Evolutionary conservation across 2,113 vertebrate genomes (phyloP), one percentile per base, ranked within the genome.

Genomic region (Arenaria interpres): DNA sequence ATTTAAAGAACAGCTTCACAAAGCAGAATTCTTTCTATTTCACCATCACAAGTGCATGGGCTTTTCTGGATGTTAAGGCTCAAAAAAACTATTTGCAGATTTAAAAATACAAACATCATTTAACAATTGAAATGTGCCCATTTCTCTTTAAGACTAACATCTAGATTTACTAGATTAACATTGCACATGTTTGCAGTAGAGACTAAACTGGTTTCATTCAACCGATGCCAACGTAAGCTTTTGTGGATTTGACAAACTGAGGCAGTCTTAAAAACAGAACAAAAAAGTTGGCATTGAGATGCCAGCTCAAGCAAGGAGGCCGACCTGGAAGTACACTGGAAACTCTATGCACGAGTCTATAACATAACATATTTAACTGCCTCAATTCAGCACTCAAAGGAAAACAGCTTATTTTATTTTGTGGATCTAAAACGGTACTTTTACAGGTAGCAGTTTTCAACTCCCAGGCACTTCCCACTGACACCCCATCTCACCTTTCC

Each of bases 121-220:
- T 50, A 83, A 73, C 72, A 76, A 73, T n/a, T 50, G 23, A 79
- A 53, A 57, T 2, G 20, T 46, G 85, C 28, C 86, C 51, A 33
- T 73, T 93, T 86, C 45, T 81, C 57, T 63, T 77, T 46, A 81
- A 56, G 48, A 33, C 53, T 30, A 24, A 74, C 27, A 85, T n/a
- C 48, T n/a, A 46, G 78, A 96, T 62, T 64, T 85, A 73, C 35
- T 12, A 46, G 45, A 66, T 94, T 78, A 89, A 85, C 62, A 32
- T 3, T 32, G n/a, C 6, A 69, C 19, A 2, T 64, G 57, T 57
- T 39, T 77, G 67, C 43, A 91, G 68, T 1, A 80, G 76, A 85
- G 62, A 69, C 81, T 50, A 30, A 88, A 89, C n/a, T 80, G 88
- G 54, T 79, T 94, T 93, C 54, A 90, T 83, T 93, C 89, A 93